Evolutionary conservation across 2,797 vertebrate species (phyloP).

Genomic region (Hephaestus fuliginosus): DNA sequence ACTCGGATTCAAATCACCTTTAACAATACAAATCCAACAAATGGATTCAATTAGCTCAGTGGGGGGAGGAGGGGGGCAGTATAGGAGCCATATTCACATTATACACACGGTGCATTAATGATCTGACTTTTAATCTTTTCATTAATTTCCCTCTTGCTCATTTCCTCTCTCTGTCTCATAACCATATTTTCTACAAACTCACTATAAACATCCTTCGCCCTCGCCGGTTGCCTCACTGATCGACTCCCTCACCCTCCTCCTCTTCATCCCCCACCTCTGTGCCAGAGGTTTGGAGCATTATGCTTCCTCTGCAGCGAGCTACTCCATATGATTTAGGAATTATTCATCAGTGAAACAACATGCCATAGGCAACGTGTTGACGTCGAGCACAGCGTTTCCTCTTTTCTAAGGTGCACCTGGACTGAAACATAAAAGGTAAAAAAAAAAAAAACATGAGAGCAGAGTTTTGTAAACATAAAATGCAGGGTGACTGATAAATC

Average conservation of each 20-base stretch:
- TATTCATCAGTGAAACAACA: constrained; percentile 58
- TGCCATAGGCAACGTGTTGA: constrained; percentile 25
- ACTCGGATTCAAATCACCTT: constrained; percentile 51
- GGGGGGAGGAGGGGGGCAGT: not conserved
- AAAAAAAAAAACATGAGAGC: not conserved
- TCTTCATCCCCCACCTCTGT: constrained; percentile 21
- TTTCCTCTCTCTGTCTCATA: not conserved
- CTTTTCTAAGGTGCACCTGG: constrained; percentile 3
- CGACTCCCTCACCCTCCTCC: not conserved
- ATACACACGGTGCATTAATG: constrained; percentile 35
- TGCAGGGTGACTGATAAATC: not conserved
- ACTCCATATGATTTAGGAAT: constrained; percentile 53
- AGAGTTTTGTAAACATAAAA: constrained; percentile 18
- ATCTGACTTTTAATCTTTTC: constrained; percentile 22
- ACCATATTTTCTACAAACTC: not conserved
- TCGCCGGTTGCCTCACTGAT: not conserved
- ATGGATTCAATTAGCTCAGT: constrained; percentile 53
- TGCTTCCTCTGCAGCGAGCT: constrained; percentile 39
- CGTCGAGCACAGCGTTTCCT: constrained; percentile 11
- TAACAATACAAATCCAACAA: constrained; percentile 55
- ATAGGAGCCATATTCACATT: constrained; percentile 17
- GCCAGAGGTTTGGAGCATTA: constrained; percentile 29
- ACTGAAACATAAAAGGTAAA: constrained; percentile 8
- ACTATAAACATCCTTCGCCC: not conserved
- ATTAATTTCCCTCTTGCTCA: constrained; percentile 27